These are phyloP conservation scores for Vespertilio murinus DNA, from an alignment of 2,797 vertebrate genomes.

Conservation along the genomic window DNA sequence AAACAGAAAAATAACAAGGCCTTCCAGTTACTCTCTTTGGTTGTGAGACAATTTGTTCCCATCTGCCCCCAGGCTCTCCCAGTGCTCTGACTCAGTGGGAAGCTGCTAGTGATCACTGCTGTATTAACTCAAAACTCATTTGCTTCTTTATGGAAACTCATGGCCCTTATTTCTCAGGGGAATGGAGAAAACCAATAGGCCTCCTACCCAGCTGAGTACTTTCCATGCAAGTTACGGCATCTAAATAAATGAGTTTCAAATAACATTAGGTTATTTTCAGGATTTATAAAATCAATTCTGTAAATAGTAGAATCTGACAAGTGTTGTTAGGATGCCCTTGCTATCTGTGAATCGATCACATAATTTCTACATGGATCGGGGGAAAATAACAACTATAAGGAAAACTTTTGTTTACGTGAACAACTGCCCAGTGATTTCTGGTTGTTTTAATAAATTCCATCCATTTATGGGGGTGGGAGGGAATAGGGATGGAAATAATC, in stretches of 20 bases:
- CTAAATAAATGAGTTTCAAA: constrained; percentile 52
- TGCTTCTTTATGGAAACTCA: constrained; percentile 67
- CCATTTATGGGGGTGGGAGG: background rate
- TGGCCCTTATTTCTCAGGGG: constrained; percentile 57
- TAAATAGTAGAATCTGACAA: constrained; percentile 12
- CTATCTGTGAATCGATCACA: background rate
- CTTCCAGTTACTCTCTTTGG: constrained; percentile 35
- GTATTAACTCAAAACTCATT: constrained; percentile 56
- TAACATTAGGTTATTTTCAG: background rate
- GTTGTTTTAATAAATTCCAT: background rate
- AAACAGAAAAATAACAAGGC: constrained; percentile 49
- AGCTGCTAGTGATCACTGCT: constrained; percentile 12
- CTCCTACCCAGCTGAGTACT: constrained; percentile 18
- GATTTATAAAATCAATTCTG: constrained; percentile 33
- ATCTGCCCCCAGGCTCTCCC: constrained; percentile 53
- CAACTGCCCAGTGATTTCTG: background rate
- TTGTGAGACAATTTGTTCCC: constrained; percentile 60
- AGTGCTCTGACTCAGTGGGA: constrained; percentile 20
- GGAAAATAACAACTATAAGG: background rate
- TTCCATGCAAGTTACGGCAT: background rate
- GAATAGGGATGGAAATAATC: background rate
- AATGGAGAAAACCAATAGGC: constrained; percentile 45
- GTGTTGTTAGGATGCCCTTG: background rate
- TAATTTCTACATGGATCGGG: background rate
- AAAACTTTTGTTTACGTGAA: background rate